phyloP scores from a whole-genome alignment of 2,797 vertebrate genomes.

The Margarornis squamiger region DNA sequence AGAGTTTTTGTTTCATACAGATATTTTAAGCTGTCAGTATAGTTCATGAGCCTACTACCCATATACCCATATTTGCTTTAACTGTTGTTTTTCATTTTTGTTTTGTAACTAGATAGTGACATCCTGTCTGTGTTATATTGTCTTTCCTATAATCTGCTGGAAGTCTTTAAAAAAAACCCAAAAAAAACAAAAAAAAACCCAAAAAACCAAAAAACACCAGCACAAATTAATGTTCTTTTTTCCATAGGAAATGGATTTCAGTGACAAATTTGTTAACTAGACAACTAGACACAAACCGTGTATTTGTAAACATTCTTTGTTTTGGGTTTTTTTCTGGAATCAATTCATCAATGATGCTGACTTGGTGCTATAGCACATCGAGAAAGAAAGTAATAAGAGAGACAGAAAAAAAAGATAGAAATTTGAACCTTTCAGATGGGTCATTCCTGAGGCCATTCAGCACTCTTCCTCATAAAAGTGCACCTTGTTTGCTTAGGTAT shows the following conservation, averaged over 20 bases:
- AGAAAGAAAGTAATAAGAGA: not conserved
- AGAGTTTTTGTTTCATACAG: not conserved
- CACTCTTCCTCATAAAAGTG: not conserved
- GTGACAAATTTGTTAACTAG: conserved; percentile 25
- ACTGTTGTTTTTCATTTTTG: not conserved
- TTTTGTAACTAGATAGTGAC: not conserved
- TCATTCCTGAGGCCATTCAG: not conserved
- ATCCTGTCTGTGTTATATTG: not conserved
- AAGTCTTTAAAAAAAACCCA: not conserved
- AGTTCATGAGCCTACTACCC: not conserved
- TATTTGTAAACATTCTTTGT: not conserved
- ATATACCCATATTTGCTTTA: not conserved
- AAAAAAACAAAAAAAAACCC: not conserved
- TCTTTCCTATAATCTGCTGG: not conserved
- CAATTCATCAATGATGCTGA: conserved; percentile 33
- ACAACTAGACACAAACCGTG: not conserved
- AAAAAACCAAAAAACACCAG: not conserved
- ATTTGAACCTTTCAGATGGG: not conserved
- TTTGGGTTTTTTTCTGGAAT: not conserved
- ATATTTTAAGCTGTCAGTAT: not conserved
- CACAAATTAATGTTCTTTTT: not conserved
- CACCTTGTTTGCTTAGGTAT: not conserved
- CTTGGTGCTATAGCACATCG: not conserved
- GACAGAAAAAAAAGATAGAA: not conserved
- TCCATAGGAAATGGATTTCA: not conserved